These are phyloP conservation scores for Hucho hucho DNA, from an alignment of 2,113 vertebrate species.

Conservation along the genomic window DNA sequence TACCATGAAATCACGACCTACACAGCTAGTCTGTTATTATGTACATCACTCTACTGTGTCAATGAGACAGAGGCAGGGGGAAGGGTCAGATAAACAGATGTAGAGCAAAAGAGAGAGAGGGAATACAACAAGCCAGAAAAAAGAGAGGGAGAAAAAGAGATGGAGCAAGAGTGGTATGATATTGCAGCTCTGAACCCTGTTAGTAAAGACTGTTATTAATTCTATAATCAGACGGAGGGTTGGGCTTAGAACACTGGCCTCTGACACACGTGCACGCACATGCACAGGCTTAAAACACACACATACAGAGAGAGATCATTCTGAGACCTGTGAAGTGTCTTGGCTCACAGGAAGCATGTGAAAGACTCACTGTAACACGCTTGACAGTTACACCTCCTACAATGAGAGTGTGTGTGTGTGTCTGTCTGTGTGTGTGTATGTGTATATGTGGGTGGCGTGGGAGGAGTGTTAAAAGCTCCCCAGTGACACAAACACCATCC, in stretches of 20 bases:
- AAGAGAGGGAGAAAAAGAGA: background rate
- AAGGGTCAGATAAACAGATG: too few species aligned
- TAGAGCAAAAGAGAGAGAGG: background rate
- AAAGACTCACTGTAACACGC: constrained; percentile 67
- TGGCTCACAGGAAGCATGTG: constrained; percentile 47
- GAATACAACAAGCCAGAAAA: too few species aligned
- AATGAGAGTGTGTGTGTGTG: constrained; percentile 25
- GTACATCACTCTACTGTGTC: too few species aligned
- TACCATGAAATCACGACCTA: too few species aligned
- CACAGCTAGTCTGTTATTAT: too few species aligned
- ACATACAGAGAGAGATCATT: background rate
- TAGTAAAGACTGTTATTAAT: too few species aligned
- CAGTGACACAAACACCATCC: background rate
- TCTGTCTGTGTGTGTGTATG: background rate
- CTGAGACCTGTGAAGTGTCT: background rate
- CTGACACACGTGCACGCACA: background rate
- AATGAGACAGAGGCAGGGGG: too few species aligned
- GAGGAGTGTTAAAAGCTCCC: background rate
- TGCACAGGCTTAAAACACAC: background rate
- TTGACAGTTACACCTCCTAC: constrained; percentile 56
- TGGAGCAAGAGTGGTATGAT: background rate
- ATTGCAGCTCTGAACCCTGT: too few species aligned
- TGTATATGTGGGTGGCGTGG: background rate
- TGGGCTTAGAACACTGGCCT: too few species aligned
- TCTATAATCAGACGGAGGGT: too few species aligned